phyloP scores from a whole-genome alignment of 2,888 invertebrate genomes.

The Osmoderma eremita region DNA sequence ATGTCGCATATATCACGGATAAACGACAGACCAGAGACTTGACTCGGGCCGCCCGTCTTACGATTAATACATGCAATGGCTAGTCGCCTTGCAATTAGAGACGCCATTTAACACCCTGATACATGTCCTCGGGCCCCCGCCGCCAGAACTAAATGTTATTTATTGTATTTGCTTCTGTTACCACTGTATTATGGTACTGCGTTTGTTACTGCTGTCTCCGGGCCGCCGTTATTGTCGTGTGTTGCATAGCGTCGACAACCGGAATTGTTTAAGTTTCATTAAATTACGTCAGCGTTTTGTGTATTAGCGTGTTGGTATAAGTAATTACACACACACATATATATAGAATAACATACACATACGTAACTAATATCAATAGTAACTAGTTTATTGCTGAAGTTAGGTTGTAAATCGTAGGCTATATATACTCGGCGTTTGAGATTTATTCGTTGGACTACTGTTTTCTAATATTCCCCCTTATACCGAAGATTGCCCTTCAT shows the following conservation, averaged over 20 bases:
- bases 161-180: constrained; percentile 51
- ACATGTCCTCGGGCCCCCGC: constrained; percentile 52
- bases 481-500: too few species aligned
- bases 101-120: constrained; percentile 56
- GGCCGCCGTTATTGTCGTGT: not conserved
- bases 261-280: constrained; percentile 54
- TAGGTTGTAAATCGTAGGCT: constrained; percentile 29
- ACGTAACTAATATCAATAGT: not conserved
- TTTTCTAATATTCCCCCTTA: constrained; percentile 11
- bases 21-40: constrained; percentile 57
- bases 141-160: constrained; percentile 52
- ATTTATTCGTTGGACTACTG: constrained; percentile 19
- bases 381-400: constrained; percentile 30
- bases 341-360: not conserved
- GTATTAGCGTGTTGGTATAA: not conserved
- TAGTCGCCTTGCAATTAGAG: constrained; percentile 54
- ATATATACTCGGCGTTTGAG: constrained; percentile 1
- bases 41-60: constrained; percentile 52
- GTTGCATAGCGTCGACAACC: constrained; percentile 33
- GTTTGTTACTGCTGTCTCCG: constrained; percentile 37
- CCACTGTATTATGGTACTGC: constrained; percentile 52
- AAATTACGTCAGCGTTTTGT: constrained; percentile 43
- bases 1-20: constrained; percentile 57
- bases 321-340: not conserved
- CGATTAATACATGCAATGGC: constrained; percentile 52